Evolutionary conservation across 2,113 vertebrate species (phyloP).

Genomic region (Entomyzon cyanotis): DNA sequence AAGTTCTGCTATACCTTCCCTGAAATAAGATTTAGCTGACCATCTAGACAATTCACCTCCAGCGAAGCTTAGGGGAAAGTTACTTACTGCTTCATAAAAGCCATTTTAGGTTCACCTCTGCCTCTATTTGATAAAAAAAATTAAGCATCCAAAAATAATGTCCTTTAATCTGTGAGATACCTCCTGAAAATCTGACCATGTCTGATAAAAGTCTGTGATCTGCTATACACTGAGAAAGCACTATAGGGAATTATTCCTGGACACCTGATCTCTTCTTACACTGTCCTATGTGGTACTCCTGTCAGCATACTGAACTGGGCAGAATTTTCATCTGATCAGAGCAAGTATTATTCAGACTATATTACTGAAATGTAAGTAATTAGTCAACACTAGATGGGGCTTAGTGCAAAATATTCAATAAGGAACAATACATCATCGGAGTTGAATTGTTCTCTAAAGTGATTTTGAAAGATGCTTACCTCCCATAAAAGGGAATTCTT

Average conservation of each 20-base stretch:
- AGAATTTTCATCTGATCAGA: not conserved
- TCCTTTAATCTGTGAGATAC: not conserved
- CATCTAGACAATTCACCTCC: not conserved
- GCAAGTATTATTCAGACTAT: not conserved
- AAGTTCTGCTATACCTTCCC: not conserved
- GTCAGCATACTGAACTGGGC: not conserved
- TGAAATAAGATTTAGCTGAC: not conserved
- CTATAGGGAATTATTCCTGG: not conserved
- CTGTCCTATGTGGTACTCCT: not conserved
- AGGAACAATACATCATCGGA: not conserved
- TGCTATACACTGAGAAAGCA: not conserved
- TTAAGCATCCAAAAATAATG: not conserved
- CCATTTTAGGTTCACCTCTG: not conserved
- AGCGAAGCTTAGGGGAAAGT: not conserved
- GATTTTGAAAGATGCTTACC: slow-evolving; percentile 76
- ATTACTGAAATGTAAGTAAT: not conserved
- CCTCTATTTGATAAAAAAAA: not conserved
- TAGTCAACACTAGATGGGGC: not conserved
- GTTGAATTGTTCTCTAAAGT: not conserved
- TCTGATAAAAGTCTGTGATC: not conserved
- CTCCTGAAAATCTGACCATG: not conserved
- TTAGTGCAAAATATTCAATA: not conserved
- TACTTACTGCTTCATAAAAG: not conserved
- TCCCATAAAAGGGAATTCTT: slow-evolving; percentile 98
- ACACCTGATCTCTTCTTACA: not conserved